A percentile compares a stretch with the other conserved stretches of the same genome.
phyloP scores from a whole-genome alignment of 1,140 invertebrate species.

The Piezodorus guildinii region DNA sequence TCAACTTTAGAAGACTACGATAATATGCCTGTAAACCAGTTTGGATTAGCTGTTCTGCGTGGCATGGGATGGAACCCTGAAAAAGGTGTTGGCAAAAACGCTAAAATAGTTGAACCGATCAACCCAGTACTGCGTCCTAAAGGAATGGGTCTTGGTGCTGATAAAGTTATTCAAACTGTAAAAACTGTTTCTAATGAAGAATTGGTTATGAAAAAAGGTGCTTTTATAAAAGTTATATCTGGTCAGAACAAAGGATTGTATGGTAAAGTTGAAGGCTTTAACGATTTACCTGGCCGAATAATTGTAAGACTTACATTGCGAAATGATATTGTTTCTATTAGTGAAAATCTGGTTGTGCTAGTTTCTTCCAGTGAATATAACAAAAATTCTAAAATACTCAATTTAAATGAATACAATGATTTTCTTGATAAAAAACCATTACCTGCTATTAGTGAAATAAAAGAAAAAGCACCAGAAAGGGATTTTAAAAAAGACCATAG shows the following conservation, averaged over 20 bases:
- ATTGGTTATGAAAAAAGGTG: slow-evolving; percentile 49
- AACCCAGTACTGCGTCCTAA: slow-evolving; percentile 62
- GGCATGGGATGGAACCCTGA: slow-evolving; percentile 88
- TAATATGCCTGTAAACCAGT: slow-evolving; percentile 71
- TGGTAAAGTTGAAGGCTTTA: slow-evolving; percentile 70
- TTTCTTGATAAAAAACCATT: slow-evolving; percentile 24
- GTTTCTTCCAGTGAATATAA: slow-evolving; percentile 67
- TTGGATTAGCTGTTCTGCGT: slow-evolving; percentile 80
- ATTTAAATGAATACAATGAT: slow-evolving; percentile 30
- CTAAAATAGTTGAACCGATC: slow-evolving; percentile 36
- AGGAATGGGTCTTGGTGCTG: slow-evolving; percentile 84
- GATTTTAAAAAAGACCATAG: too few relatives aligned
- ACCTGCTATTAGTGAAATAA: too few relatives aligned
- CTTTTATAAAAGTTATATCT: slow-evolving; percentile 56
- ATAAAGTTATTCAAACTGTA: slow-evolving; percentile 45
- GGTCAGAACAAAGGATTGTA: slow-evolving; percentile 66
- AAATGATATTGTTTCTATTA: slow-evolving; percentile 54
- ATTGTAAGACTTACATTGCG: slow-evolving; percentile 66
- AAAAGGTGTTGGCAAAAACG: slow-evolving; percentile 50
- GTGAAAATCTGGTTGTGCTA: slow-evolving; percentile 61
- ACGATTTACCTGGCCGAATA: slow-evolving; percentile 70
- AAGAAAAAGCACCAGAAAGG: too few relatives aligned
- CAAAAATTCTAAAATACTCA: slow-evolving; percentile 55
- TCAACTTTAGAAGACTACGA: slow-evolving; percentile 82
- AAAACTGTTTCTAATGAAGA: slow-evolving; percentile 42